Conservation (phyloP, 2,797 vertebrate species). For the Clamator glandarius region DNA sequence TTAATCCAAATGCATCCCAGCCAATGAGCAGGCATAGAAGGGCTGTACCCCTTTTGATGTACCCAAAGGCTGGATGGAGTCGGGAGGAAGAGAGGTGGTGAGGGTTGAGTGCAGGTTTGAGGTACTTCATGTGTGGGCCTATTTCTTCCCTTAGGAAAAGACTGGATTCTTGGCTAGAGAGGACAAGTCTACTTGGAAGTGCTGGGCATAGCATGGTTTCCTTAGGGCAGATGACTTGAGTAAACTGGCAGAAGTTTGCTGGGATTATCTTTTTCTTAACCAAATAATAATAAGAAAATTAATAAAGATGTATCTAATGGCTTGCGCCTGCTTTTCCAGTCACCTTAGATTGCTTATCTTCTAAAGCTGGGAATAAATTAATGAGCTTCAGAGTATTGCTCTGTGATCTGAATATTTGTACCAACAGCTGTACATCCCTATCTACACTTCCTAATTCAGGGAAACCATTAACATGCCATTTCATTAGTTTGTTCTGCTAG, state of each 20-base stretch:
- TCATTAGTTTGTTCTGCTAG: background rate
- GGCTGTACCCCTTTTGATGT: background rate
- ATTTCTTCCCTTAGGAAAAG: slow-evolving; percentile 31
- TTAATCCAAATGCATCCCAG: slow-evolving; percentile 20
- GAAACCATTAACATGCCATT: background rate
- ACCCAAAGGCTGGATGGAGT: background rate
- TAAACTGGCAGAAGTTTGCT: background rate
- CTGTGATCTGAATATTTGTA: background rate
- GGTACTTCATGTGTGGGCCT: slow-evolving; percentile 7
- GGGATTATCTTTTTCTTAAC: slow-evolving; percentile 26
- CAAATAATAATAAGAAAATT: background rate
- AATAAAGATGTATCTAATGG: background rate
- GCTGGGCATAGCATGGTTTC: background rate
- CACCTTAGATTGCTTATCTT: background rate
- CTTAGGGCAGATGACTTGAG: slow-evolving; percentile 10
- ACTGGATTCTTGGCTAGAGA: background rate
- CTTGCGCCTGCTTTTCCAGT: background rate
- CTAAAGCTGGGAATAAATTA: background rate
- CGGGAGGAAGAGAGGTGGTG: background rate
- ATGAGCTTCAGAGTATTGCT: background rate
- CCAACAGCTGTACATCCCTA: background rate
- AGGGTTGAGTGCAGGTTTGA: slow-evolving; percentile 7
- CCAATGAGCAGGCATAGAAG: background rate
- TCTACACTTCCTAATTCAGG: background rate
- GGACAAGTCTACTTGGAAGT: background rate